Conservation (phyloP, 1,140 invertebrate species). For the Probaryconus sp. region DNA sequence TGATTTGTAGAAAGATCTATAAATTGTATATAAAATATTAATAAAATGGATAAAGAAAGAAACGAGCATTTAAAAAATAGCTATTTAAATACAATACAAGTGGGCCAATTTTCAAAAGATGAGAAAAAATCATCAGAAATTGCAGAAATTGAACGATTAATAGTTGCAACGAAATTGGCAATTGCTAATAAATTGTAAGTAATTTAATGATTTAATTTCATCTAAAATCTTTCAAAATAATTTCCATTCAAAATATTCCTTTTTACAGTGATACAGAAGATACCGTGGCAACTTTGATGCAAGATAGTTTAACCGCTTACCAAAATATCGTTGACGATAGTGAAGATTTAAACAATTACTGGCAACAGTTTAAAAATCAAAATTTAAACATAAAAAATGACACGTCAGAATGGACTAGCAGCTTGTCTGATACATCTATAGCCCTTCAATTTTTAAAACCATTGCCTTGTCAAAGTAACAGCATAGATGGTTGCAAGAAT, state of each 20-base stretch:
- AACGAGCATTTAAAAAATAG: slow-evolving; percentile 56
- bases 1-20: no score
- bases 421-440: slow-evolving; percentile 53
- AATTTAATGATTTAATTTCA: slow-evolving; percentile 5
- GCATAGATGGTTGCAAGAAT: slow-evolving; percentile 57
- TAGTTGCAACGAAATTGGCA: slow-evolving; percentile 65
- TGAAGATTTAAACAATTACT: slow-evolving; percentile 67
- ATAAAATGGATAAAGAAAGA: slow-evolving; percentile 1
- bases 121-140: slow-evolving; percentile 47
- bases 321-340: slow-evolving; percentile 50
- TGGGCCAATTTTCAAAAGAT: slow-evolving; percentile 66
- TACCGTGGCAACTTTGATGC: slow-evolving; percentile 50
- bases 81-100: slow-evolving; percentile 61
- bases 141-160: slow-evolving; percentile 63
- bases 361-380: slow-evolving; percentile 64
- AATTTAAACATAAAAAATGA: slow-evolving; percentile 54
- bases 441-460: slow-evolving; percentile 62
- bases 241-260: slow-evolving; percentile 13
- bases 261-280: slow-evolving; percentile 64
- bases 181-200: slow-evolving; percentile 65
- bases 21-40: no score
- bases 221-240: slow-evolving; percentile 3
- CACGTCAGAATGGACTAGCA: slow-evolving; percentile 64
- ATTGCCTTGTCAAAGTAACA: slow-evolving; percentile 64
- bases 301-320: slow-evolving; percentile 62